Evolutionary conservation across 2,888 invertebrate species (phyloP).

Genomic region (Lasioglossum leucozonium): DNA sequence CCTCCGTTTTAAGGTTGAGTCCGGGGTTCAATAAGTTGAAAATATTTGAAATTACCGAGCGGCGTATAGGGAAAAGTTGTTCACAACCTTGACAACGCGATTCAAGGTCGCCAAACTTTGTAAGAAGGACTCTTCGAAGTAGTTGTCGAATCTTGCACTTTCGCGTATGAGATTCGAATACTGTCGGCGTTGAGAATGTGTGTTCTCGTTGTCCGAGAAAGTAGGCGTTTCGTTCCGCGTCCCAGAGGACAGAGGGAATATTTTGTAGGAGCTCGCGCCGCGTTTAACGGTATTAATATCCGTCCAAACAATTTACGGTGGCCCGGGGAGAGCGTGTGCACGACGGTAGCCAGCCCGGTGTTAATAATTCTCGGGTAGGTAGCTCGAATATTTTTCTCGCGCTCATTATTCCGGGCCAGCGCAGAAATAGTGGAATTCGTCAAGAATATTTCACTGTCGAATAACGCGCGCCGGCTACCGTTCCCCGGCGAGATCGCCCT

Average conservation of each 20-base stretch:
- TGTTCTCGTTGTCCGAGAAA: not conserved
- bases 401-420: conserved; percentile 45
- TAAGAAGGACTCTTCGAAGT: no score
- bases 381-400: conserved; percentile 47
- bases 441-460: conserved; percentile 55
- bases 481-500: not conserved
- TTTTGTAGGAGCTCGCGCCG: conserved; percentile 5
- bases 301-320: conserved; percentile 46
- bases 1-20: no score
- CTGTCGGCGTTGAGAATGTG: not conserved
- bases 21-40: no score
- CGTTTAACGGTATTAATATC: conserved; percentile 49
- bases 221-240: not conserved
- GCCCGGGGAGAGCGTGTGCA: not conserved
- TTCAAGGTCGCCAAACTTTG: no score
- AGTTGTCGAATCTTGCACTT: not conserved
- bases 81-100: no score
- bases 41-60: no score
- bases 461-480: conserved; percentile 23
- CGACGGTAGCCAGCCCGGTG: not conserved
- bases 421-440: conserved; percentile 49
- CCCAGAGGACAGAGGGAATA: not conserved
- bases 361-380: conserved; percentile 48
- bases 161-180: not conserved
- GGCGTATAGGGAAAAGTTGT: no score